Conservation (phyloP, 1,140 invertebrate genomes). For the fruit fly (Drosophila melanogaster) region Release_6_plus_ISO1_MT NT_037436.4:5875501-5876000, state of each 20-base stretch:
- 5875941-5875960: slow-evolving; percentile 63
- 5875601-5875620: slow-evolving; percentile 19
- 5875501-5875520: not conserved
- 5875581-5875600: slow-evolving; percentile 54
- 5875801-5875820: slow-evolving; percentile 52
- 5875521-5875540: not conserved
- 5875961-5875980: slow-evolving; percentile 60
- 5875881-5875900: not conserved
- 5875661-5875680: slow-evolving; percentile 44
- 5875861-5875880: slow-evolving; percentile 33
- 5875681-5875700: slow-evolving; percentile 49
- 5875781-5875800: slow-evolving; percentile 20
- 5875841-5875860: slow-evolving; percentile 59
- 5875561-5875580: slow-evolving; percentile 39
- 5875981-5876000: slow-evolving; percentile 58
- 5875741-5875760: slow-evolving; percentile 39
- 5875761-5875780: slow-evolving; percentile 17
- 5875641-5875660: slow-evolving; percentile 64
- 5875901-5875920: slow-evolving; percentile 20
- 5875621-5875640: slow-evolving; percentile 16
- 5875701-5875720: slow-evolving; percentile 26
- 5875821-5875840: slow-evolving; percentile 50
- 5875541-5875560: slow-evolving; percentile 10
- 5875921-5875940: slow-evolving; percentile 60
- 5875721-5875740: slow-evolving; percentile 55